phyloP scores from a whole-genome alignment of 2,888 invertebrate genomes.

The Pyrgus malvae region DNA sequence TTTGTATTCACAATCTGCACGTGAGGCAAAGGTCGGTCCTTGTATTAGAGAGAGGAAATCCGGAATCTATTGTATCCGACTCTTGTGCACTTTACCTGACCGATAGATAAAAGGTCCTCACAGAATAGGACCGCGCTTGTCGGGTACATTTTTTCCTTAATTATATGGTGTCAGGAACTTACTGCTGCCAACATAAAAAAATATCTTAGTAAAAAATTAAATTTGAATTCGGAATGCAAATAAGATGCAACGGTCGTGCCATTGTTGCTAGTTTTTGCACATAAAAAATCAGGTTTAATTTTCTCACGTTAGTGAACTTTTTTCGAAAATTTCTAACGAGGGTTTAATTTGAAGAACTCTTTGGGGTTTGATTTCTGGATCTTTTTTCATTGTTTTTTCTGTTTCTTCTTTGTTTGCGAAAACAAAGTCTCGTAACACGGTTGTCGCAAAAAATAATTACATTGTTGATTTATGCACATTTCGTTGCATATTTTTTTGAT shows the following conservation, averaged over 20 bases:
- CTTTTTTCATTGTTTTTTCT: slow-evolving; percentile 52
- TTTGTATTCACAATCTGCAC: slow-evolving; percentile 74
- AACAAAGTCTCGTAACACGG: slow-evolving; percentile 78
- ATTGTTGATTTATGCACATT: slow-evolving; percentile 69
- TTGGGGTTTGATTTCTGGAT: slow-evolving; percentile 76
- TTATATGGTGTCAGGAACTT: slow-evolving; percentile 61
- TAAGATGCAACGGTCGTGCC: slow-evolving; percentile 66
- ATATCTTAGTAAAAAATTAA: slow-evolving; percentile 31
- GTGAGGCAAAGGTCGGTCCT: slow-evolving; percentile 74
- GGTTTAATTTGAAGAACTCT: slow-evolving; percentile 81
- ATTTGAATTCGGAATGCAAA: slow-evolving; percentile 64
- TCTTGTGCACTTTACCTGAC: slow-evolving; percentile 77
- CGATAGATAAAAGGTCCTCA: slow-evolving; percentile 62
- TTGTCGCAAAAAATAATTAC: slow-evolving; percentile 78
- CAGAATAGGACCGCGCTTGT: slow-evolving; percentile 54
- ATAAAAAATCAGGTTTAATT: slow-evolving; percentile 65
- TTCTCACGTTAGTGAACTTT: slow-evolving; percentile 74
- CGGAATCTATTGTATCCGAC: slow-evolving; percentile 72
- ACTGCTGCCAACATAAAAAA: slow-evolving; percentile 41
- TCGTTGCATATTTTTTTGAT: slow-evolving; percentile 6
- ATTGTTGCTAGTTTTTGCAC: slow-evolving; percentile 49
- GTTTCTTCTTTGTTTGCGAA: slow-evolving; percentile 65
- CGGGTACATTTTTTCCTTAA: slow-evolving; percentile 62
- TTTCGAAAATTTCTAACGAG: slow-evolving; percentile 72
- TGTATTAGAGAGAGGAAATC: slow-evolving; percentile 80